phyloP scores from a whole-genome alignment of 2,113 vertebrate genomes.

The Ramphastos sulfuratus region DNA sequence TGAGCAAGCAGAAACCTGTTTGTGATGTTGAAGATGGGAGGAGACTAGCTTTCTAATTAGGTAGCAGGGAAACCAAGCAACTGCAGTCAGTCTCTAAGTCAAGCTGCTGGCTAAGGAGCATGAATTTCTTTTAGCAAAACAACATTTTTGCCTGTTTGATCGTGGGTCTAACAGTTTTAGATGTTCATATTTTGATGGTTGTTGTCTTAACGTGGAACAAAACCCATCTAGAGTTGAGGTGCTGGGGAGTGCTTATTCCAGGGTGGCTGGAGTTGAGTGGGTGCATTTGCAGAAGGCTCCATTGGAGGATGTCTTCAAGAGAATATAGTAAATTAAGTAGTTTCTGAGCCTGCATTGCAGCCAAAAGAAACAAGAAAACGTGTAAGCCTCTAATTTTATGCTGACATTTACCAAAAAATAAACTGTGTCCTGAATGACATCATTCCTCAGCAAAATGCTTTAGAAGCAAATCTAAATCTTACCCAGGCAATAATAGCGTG shows the following conservation, averaged over 20 bases:
- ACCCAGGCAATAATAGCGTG: neutral
- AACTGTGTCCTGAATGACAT: neutral
- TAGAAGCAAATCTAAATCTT: neutral
- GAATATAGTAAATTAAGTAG: neutral
- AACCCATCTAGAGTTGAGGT: rapidly evolving
- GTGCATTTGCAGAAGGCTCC: neutral
- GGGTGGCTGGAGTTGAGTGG: neutral
- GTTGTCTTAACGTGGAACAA: neutral
- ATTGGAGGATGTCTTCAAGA: neutral
- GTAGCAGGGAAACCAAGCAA: neutral
- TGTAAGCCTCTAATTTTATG: neutral
- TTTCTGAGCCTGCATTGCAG: neutral
- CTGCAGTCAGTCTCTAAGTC: neutral
- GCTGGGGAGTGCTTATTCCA: neutral
- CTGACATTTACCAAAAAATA: constrained; percentile 22
- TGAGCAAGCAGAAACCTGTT: neutral
- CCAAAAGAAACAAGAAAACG: neutral
- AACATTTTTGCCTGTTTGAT: neutral
- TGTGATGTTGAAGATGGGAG: neutral
- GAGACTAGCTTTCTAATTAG: neutral
- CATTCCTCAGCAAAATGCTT: neutral
- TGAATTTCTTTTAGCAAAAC: neutral
- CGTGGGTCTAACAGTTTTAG: neutral
- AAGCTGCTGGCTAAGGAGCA: neutral
- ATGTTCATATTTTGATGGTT: rapidly evolving